phyloP scores from a whole-genome alignment of 2,113 vertebrate genomes.

The Otocyon megalotis region DNA sequence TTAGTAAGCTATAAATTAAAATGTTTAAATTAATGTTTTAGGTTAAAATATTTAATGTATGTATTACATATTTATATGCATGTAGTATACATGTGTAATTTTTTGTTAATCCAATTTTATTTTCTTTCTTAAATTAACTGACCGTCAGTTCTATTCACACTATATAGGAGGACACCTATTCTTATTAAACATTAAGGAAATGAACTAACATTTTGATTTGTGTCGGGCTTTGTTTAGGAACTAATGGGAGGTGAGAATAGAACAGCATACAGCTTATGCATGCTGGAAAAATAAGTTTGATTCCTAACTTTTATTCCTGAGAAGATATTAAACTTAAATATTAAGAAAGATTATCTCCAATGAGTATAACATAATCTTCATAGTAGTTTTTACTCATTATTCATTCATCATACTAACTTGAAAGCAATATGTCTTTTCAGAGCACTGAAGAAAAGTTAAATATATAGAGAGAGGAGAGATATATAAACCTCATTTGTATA shows the following conservation, averaged over 20 bases:
- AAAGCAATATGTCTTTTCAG: slow-evolving; percentile 39
- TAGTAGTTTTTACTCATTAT: slow-evolving; percentile 32
- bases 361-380: slow-evolving; percentile 51
- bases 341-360: neutral
- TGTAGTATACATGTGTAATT: neutral
- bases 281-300: slow-evolving; percentile 33
- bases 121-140: slow-evolving; percentile 44
- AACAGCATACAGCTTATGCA: neutral
- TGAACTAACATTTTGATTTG: neutral
- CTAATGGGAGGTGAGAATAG: neutral
- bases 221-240: neutral
- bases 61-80: neutral
- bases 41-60: slow-evolving; percentile 12
- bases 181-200: slow-evolving; percentile 33
- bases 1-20: slow-evolving; percentile 16
- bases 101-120: slow-evolving; percentile 30
- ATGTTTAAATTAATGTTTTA: neutral
- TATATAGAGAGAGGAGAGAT: neutral
- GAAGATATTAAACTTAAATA: slow-evolving; percentile 27
- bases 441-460: slow-evolving; percentile 16
- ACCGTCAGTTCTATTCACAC: slow-evolving; percentile 4
- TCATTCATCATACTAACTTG: slow-evolving; percentile 8
- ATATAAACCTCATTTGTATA: neutral
- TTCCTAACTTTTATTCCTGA: slow-evolving; percentile 13
- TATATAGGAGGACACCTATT: neutral